Evolutionary conservation across 2,797 vertebrate genomes (phyloP), one percentile per base, ranked within the genome.

Genomic region (Tauraco hartlaubi): DNA sequence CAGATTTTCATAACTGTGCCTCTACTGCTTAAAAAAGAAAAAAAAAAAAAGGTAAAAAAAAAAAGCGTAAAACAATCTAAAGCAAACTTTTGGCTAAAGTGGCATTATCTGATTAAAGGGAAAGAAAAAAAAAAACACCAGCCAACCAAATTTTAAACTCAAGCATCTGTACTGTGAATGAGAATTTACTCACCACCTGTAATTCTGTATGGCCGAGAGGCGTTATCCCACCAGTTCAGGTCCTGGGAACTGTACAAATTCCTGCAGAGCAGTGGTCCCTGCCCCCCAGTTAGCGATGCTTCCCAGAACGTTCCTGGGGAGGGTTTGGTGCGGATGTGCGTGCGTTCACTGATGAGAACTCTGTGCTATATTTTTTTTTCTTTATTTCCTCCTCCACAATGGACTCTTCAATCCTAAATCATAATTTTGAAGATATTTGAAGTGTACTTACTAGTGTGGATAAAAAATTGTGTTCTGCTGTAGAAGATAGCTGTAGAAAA

Each of bases 291-390:
- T 12, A 4, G 6, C 35, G 3, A 3, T 33, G 22, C 23, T 44
- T 35, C 33, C 3, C n/a, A 29, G 25, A 11, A 11, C 1, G 15
- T 5, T 28, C 15, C 14, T 4, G 5, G 13, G 25, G 13, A 48
- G 6, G 8, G 4, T 15, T 56, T 16, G 9, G 8, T n/a, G n/a
- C 4, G 3, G 3, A 2, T 31, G 8, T 9, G 5, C 19, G 1
- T 12, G 5, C 20, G 0, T 12, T 66, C 58, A 9, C 37, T 56
- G 21, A 9, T 2, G 23, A 43, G 15, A 33, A 12, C 22, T 37
- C 20, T 18, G 48, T 2, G 2, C 37, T 29, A 0, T 9, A 14
- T 46, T 23, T 61, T 64, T 64, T 55, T 68, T 37, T 18, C 43
- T 55, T 62, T 43, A 17, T 54, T 71, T 73, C 7, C 26, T 46